phyloP scores from a whole-genome alignment of 1,140 invertebrate genomes.

The Neocloeon triangulifer region DNA sequence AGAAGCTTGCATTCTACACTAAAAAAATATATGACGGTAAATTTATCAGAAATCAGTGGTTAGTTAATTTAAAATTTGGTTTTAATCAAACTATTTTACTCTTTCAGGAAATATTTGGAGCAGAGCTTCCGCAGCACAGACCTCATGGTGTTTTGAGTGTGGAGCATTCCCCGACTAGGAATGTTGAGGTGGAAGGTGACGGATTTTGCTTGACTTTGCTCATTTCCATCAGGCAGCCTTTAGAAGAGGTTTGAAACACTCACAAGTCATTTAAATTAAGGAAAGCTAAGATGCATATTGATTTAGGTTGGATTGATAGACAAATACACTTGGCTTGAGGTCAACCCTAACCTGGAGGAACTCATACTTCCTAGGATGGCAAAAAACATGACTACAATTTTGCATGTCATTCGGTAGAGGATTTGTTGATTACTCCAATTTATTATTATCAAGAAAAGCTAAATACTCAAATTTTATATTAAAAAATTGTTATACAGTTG shows the following conservation, averaged over 20 bases:
- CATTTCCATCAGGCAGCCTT: conserved; percentile 59
- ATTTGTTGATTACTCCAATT: no score
- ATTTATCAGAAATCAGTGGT: no score
- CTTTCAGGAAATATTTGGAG: conserved; percentile 58
- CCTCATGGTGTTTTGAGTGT: conserved; percentile 57
- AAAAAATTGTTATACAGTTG: no score
- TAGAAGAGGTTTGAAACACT: no score
- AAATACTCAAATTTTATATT: no score
- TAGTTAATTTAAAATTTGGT: not conserved
- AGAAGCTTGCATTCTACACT: conserved; percentile 69
- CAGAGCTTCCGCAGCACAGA: conserved; percentile 59
- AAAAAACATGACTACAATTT: conserved; percentile 50
- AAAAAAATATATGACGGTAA: conserved; percentile 66
- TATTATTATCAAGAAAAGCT: no score
- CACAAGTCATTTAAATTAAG: no score
- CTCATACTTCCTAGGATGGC: conserved; percentile 37
- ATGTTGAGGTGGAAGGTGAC: conserved; percentile 28
- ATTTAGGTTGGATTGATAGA: conserved; percentile 60
- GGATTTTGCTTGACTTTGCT: conserved; percentile 64
- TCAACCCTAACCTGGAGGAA: conserved; percentile 42
- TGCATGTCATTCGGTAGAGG: conserved; percentile 62
- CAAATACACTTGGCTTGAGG: conserved; percentile 72
- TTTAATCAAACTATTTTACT: not conserved
- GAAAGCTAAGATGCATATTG: no score
- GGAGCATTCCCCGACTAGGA: conserved; percentile 23